A percentile compares a stretch with the other conserved stretches of the same genome.
Evolutionary conservation across 2,113 vertebrate genomes (phyloP).

Genomic region (Leucopsar rothschildi): DNA sequence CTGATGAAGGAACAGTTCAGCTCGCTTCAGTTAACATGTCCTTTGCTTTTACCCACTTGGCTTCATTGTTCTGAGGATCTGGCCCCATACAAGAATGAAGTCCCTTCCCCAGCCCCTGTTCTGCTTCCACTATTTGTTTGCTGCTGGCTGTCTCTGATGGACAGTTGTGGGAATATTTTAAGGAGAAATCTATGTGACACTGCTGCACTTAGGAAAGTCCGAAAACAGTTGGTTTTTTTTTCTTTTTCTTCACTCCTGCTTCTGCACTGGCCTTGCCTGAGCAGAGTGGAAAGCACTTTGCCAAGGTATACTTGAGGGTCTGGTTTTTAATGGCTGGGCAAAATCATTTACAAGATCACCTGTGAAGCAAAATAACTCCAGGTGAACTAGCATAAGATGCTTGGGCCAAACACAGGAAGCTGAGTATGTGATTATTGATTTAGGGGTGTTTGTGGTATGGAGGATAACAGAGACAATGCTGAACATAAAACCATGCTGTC

Average conservation of each 20-base stretch:
- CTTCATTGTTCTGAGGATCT: background rate
- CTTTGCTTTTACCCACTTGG: slow-evolving; percentile 39
- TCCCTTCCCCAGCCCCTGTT: background rate
- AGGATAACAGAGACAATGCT: background rate
- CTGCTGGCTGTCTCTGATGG: background rate
- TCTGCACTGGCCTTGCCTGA: background rate
- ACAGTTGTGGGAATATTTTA: background rate
- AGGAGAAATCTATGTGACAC: background rate
- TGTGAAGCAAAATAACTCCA: background rate
- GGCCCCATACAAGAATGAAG: background rate
- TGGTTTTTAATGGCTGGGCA: background rate
- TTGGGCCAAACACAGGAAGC: background rate
- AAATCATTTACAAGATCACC: background rate
- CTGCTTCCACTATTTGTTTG: background rate
- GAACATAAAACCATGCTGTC: background rate
- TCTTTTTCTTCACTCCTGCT: background rate
- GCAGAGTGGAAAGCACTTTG: background rate
- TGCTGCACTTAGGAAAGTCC: background rate
- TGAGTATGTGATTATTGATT: background rate
- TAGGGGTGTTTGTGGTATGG: background rate
- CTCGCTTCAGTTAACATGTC: slow-evolving; percentile 40
- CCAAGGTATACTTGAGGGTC: background rate
- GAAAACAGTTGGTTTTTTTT: background rate
- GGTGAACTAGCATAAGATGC: background rate
- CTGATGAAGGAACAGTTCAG: background rate